A percentile compares a stretch with the other conserved stretches of the same genome.
These are phyloP conservation scores for Ormyrus thymus DNA, from an alignment of 2,888 invertebrate genomes.

Conservation along the genomic window DNA sequence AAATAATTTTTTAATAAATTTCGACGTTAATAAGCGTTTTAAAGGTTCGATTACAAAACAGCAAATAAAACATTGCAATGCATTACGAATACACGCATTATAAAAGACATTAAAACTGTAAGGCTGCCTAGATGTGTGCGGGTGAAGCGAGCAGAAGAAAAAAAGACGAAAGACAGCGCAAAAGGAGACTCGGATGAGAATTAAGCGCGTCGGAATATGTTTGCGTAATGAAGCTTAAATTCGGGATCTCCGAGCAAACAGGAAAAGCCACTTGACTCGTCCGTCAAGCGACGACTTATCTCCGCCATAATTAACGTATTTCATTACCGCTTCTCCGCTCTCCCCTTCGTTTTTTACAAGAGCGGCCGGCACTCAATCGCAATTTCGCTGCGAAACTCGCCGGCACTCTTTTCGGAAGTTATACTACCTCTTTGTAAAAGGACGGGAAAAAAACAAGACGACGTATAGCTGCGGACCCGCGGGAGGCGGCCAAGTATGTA, in stretches of 20 bases:
- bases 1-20: too few relatives aligned
- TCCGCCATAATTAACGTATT: conserved; percentile 53
- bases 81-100: too few relatives aligned
- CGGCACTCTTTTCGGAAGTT: conserved; percentile 17
- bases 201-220: conserved; percentile 53
- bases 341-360: not conserved
- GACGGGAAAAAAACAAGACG: not conserved
- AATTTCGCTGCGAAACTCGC: conserved; percentile 35
- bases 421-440: not conserved
- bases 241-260: conserved; percentile 47
- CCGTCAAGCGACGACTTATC: conserved; percentile 50
- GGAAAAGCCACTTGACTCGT: conserved; percentile 56
- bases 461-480: too few relatives aligned
- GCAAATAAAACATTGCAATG: too few relatives aligned
- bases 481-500: too few relatives aligned
- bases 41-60: too few relatives aligned
- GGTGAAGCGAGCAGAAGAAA: not conserved
- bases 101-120: too few relatives aligned
- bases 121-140: too few relatives aligned
- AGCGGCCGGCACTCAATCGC: conserved; percentile 19
- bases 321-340: conserved; percentile 31
- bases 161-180: not conserved
- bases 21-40: too few relatives aligned
- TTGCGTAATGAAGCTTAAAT: conserved; percentile 57
- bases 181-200: conserved; percentile 26